Conservation (phyloP, 2,797 vertebrate species). For the Parambassis ranga region DNA sequence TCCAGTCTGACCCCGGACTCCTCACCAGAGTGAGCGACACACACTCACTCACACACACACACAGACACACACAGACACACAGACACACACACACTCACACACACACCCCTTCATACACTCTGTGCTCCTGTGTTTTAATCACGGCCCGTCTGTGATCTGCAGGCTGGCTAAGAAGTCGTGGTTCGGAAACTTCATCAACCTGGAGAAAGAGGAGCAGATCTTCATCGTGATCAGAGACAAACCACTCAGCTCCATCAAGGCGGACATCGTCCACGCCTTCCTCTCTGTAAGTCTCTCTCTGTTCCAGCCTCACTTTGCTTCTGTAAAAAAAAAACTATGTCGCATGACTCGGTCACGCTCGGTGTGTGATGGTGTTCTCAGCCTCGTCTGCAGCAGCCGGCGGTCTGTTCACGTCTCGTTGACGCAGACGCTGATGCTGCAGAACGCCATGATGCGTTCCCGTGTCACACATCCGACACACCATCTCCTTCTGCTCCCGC, state of each 20-base stretch:
- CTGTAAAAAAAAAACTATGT: too few species aligned
- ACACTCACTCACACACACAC: background rate
- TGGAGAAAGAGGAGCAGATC: slow-evolving; percentile 99
- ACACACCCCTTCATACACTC: background rate
- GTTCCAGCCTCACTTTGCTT: too few species aligned
- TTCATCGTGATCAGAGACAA: slow-evolving; percentile 98
- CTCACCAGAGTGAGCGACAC: slow-evolving; percentile 95
- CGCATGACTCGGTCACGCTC: too few species aligned
- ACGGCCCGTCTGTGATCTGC: background rate
- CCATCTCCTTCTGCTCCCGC: slow-evolving; percentile 5
- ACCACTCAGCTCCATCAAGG: slow-evolving; percentile 97
- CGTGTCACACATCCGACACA: background rate
- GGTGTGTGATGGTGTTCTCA: too few species aligned
- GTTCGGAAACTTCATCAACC: slow-evolving; percentile 98
- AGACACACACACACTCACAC: too few species aligned
- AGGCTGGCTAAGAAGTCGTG: slow-evolving; percentile 99
- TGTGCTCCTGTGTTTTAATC: background rate
- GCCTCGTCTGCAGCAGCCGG: background rate
- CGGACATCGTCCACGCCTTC: slow-evolving; percentile 97
- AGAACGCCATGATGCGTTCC: background rate
- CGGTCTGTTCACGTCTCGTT: background rate
- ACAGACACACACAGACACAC: background rate
- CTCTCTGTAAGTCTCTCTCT: slow-evolving; percentile 84
- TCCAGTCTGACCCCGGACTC: slow-evolving; percentile 98
- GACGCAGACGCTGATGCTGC: background rate